These are phyloP conservation scores for Lepus timidus DNA, from an alignment of 2,113 vertebrate species.

Conservation along the genomic window DNA sequence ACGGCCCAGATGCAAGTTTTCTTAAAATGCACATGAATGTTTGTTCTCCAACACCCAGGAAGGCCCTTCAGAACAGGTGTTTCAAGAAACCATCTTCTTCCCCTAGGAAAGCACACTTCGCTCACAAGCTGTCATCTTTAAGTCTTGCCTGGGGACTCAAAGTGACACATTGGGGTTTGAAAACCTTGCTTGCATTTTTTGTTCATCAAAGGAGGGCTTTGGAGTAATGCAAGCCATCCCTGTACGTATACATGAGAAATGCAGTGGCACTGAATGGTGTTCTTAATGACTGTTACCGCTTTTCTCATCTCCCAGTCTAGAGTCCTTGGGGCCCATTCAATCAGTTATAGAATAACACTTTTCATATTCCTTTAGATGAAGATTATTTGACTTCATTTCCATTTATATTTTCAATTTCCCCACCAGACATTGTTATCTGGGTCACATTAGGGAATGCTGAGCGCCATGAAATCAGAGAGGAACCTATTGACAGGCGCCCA, in stretches of 20 bases:
- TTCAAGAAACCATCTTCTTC: background rate
- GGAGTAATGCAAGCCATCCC: constrained; percentile 86
- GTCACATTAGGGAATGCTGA: constrained; percentile 89
- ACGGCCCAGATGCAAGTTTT: background rate
- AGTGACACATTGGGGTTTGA: constrained; percentile 84
- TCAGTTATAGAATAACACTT: constrained; percentile 89
- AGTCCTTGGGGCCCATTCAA: constrained; percentile 85
- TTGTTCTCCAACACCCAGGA: background rate
- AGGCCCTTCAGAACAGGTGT: background rate
- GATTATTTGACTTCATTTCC: constrained; percentile 91
- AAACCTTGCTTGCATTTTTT: constrained; percentile 83
- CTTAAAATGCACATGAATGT: background rate
- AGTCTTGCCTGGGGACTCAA: constrained; percentile 81
- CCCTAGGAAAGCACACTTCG: background rate
- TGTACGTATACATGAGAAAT: constrained; percentile 86
- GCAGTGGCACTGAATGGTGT: constrained; percentile 77
- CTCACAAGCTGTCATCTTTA: constrained; percentile 71
- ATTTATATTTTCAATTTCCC: constrained; percentile 92
- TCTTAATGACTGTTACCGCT: constrained; percentile 85
- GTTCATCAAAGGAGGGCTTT: constrained; percentile 88
- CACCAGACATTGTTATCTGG: constrained; percentile 92
- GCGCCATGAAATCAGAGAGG: constrained; percentile 87
- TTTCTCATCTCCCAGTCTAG: constrained; percentile 72
- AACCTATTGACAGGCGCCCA: constrained; percentile 87
- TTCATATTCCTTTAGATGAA: constrained; percentile 86